These are phyloP conservation scores for Melitaea cinxia DNA, from an alignment of 1,140 invertebrate genomes.

Conservation along the genomic window DNA sequence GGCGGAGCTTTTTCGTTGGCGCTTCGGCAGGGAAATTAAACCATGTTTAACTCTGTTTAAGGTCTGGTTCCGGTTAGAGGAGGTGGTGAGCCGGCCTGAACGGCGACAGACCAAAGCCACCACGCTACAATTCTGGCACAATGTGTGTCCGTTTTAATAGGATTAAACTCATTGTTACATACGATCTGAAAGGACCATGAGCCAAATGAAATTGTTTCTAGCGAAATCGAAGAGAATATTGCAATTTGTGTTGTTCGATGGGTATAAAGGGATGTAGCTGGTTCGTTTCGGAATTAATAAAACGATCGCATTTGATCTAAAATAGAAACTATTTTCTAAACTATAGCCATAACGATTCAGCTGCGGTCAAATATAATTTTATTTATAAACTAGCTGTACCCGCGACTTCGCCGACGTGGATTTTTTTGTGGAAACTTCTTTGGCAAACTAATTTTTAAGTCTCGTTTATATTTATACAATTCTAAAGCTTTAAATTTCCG, in stretches of 20 bases:
- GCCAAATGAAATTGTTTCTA: conserved; percentile 75
- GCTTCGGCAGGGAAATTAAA: conserved; percentile 75
- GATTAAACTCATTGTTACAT: conserved; percentile 80
- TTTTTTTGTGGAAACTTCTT: no score
- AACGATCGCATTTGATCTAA: background rate
- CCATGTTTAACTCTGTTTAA: conserved; percentile 81
- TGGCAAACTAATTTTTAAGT: no score
- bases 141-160: conserved; percentile 80
- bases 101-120: conserved; percentile 79
- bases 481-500: no score
- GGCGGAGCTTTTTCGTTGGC: conserved; percentile 69
- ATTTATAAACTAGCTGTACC: background rate
- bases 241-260: conserved; percentile 42
- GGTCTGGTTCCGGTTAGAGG: conserved; percentile 75
- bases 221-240: conserved; percentile 62
- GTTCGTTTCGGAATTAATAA: conserved; percentile 27
- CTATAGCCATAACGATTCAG: no score
- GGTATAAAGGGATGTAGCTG: conserved; percentile 34
- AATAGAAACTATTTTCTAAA: background rate
- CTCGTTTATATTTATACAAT: no score
- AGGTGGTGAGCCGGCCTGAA: conserved; percentile 62
- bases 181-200: conserved; percentile 74
- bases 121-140: conserved; percentile 77
- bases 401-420: no score
- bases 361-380: no score